Conservation (phyloP, 2,113 vertebrate genomes). For the Anoura caudifer region DNA sequence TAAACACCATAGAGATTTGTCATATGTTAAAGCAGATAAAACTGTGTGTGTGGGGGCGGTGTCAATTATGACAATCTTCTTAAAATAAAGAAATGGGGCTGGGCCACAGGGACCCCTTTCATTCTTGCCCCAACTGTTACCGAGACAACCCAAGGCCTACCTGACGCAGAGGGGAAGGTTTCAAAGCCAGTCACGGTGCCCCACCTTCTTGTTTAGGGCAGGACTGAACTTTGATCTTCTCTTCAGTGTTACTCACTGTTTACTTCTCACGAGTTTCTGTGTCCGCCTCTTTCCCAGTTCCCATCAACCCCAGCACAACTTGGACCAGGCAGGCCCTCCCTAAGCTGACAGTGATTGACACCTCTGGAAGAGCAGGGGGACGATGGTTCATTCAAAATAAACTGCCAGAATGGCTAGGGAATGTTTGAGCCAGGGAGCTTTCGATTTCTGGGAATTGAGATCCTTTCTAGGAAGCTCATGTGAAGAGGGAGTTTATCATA, state of each 20-base stretch:
- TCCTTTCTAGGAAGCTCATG: background rate
- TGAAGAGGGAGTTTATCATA: background rate
- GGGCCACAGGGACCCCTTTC: background rate
- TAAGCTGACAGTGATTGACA: background rate
- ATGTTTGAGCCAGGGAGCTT: background rate
- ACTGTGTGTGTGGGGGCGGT: background rate
- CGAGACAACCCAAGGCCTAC: background rate
- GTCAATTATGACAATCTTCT: background rate
- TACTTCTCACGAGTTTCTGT: background rate
- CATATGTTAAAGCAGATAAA: background rate
- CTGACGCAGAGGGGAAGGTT: background rate
- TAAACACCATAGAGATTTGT: background rate
- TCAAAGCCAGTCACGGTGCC: background rate
- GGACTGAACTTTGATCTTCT: constrained; percentile 48
- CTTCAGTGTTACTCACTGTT: constrained; percentile 22
- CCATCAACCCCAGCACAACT: background rate
- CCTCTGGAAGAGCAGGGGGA: background rate
- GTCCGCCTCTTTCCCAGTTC: background rate
- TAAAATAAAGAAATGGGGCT: background rate
- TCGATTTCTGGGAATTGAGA: background rate
- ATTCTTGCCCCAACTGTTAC: background rate
- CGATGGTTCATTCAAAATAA: background rate
- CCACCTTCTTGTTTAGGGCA: constrained; percentile 37
- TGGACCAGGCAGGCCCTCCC: background rate
- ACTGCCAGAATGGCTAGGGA: background rate